These are phyloP conservation scores for Vulpes vulpes DNA, from an alignment of 2,113 vertebrate species.

Conservation along the genomic window DNA sequence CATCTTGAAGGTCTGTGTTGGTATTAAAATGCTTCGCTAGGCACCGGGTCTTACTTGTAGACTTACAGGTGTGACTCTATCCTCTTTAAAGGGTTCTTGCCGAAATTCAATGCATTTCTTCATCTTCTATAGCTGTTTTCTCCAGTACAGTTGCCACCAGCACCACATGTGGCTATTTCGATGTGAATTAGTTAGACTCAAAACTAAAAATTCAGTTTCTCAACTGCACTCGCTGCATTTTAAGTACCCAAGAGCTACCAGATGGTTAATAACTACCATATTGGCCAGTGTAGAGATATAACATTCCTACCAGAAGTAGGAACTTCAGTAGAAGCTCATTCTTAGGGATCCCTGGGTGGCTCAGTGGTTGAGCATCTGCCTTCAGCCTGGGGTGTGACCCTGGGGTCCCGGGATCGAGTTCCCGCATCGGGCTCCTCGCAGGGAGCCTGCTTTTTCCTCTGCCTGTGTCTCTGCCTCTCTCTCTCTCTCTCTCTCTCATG, in stretches of 20 bases:
- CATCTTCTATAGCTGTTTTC: background rate
- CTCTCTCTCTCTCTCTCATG: too few relatives aligned
- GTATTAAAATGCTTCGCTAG: conserved; percentile 19
- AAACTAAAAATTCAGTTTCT: conserved; percentile 7
- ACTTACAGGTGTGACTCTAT: background rate
- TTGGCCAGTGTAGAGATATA: background rate
- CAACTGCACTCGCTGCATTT: background rate
- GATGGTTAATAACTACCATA: background rate
- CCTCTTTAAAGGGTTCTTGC: background rate
- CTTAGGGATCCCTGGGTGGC: background rate
- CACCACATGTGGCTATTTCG: background rate
- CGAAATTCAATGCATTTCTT: conserved; percentile 39
- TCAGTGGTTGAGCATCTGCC: too few relatives aligned
- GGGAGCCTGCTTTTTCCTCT: too few relatives aligned
- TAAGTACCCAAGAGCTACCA: background rate
- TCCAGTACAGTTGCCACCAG: background rate
- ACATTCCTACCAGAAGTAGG: background rate
- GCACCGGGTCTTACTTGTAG: conserved; percentile 21
- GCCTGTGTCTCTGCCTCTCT: too few relatives aligned
- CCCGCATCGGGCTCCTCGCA: too few relatives aligned
- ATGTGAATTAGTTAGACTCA: background rate
- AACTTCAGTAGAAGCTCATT: background rate
- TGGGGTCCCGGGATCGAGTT: too few relatives aligned
- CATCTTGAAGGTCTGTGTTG: background rate
- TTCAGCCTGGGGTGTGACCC: too few relatives aligned